Conservation (phyloP, 2,113 vertebrate species). For the Alectura lathami region DNA sequence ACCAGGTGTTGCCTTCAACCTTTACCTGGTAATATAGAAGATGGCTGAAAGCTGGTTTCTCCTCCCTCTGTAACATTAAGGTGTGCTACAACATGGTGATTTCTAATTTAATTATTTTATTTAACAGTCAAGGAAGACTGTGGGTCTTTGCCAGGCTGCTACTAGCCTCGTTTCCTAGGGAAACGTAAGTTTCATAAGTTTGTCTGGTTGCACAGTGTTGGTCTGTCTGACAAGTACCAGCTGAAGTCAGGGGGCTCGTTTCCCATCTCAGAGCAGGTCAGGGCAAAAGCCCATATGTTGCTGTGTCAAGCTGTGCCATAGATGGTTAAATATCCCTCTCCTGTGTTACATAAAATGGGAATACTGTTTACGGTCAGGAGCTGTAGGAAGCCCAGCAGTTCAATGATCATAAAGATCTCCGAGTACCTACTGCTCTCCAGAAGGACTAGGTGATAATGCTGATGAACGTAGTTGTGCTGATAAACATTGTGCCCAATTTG, state of each 20-base stretch:
- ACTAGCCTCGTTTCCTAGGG: not conserved
- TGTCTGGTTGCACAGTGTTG: not conserved
- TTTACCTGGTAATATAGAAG: not conserved
- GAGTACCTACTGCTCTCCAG: not conserved
- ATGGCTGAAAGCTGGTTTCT: not conserved
- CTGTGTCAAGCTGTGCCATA: not conserved
- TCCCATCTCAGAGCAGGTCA: not conserved
- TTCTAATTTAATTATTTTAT: not conserved
- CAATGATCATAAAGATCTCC: not conserved
- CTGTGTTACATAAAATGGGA: not conserved
- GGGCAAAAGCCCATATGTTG: not conserved
- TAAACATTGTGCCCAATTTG: constrained; percentile 21
- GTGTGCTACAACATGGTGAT: not conserved
- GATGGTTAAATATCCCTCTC: not conserved
- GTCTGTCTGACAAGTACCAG: not conserved
- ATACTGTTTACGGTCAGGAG: not conserved
- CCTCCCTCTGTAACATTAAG: not conserved
- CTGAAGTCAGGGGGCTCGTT: not conserved
- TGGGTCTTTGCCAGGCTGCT: not conserved
- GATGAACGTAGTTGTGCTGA: constrained; percentile 32
- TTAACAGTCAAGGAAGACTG: not conserved
- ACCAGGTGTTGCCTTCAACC: not conserved
- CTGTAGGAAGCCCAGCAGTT: not conserved
- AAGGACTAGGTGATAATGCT: constrained; percentile 33
- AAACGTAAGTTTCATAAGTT: not conserved